phyloP scores from a whole-genome alignment of 2,797 vertebrate species.

The Pipistrellus kuhlii region DNA sequence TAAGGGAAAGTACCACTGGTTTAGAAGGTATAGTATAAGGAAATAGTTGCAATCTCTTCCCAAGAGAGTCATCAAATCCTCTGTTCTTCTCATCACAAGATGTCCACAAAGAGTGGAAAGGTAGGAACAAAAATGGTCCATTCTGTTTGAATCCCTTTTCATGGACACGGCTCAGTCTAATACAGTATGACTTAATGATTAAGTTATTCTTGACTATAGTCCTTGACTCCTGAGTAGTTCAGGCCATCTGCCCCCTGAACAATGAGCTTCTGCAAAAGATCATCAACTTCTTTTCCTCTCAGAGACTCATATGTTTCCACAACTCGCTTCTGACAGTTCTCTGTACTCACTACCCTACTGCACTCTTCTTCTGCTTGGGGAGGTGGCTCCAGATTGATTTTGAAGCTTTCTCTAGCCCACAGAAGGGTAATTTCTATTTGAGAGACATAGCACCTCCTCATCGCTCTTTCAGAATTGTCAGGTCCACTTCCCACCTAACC shows the following conservation, averaged over 20 bases:
- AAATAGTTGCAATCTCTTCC: background rate
- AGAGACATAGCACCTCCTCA: background rate
- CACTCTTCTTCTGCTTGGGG: background rate
- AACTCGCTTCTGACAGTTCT: background rate
- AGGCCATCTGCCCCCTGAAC: background rate
- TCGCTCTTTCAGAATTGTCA: background rate
- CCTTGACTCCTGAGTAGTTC: background rate
- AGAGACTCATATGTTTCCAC: background rate
- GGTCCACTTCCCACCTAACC: background rate
- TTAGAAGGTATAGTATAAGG: background rate
- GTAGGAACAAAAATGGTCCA: background rate
- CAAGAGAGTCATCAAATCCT: background rate
- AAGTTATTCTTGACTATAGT: background rate
- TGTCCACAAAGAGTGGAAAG: background rate
- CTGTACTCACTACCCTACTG: background rate
- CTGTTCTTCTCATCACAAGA: background rate
- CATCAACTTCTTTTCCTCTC: background rate
- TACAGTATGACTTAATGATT: background rate
- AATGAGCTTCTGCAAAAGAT: background rate
- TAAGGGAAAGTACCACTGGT: background rate
- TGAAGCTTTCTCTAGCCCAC: background rate
- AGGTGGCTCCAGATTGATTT: background rate
- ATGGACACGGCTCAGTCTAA: background rate
- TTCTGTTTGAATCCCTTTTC: background rate
- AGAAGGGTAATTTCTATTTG: background rate